Evolutionary conservation across 23 tunicate genomes (phyloP), one percentile per base, ranked within the genome.

Genomic region (Trididemnum nubilum): DNA sequence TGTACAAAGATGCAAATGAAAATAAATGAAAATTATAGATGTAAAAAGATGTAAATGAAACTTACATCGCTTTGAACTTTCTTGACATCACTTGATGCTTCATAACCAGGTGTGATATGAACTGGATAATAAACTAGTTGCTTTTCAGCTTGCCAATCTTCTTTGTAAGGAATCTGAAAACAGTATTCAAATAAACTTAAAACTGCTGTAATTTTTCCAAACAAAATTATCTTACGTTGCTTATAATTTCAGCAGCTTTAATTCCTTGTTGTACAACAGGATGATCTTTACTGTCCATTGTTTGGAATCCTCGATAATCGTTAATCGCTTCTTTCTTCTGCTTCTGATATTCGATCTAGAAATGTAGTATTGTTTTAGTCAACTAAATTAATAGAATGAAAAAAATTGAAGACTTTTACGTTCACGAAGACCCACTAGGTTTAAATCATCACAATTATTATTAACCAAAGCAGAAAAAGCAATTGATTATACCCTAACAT

Each of bases 221-320:
- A 44, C 54, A 44, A 44, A 44, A 9, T 44, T 15, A 44, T 12
- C 67, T 61, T 26, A 85, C 88, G 34, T 85, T 76, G 36, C 74
- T 57, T 5, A 32, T 39, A 24, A 92, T 82, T 61, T 92, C 87
- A 24, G 85, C 85, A 23, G 87, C 88, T 79, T 92, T 79, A 24
- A 80, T 78, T 70, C 89, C 85, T 78, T 83, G 92, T 83, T 82
- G 81, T 28, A 92, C 97, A 63, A 92, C 86, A 29, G 97, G 97
- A 79, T 92, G 97, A 32, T 86, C 92, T 39, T 78, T 77, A 49
- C 88, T 72, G 63, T 92, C 92, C 92, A 92, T 87, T 19, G 26
- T 15, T 50, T 92, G 97, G 58, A 82, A 92, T 49, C 97, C 97
- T 23, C 88, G 82, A 83, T 86, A 90, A 21, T 83, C 34, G 54